Base-by-base conservation (phyloP, 2,113 vertebrate species). In the Larimichthys crocea region DNA sequence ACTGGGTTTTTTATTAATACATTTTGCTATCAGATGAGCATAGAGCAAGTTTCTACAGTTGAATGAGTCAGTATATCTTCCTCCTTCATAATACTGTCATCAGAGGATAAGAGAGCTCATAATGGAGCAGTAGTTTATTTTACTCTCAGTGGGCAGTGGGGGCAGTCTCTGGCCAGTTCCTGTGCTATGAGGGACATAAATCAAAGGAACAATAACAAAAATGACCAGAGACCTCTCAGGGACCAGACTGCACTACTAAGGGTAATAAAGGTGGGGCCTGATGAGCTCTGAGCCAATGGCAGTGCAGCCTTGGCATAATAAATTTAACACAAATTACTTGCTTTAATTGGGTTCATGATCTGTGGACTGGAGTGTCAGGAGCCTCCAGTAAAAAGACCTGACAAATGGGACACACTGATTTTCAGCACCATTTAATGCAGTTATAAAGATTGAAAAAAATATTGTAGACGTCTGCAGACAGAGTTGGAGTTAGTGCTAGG, bases 311-410 rank as follows among this genome's bases (percentile, higher is more conserved):
- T 5, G 22, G 82, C 79, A 76, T 86, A 84, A 92, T 93, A 93
- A 93, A 94, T 92, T 92, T 92, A 84, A 83, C 91, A 87, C 88
- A 94, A 94, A 95, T 93, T 89, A 86, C 92, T 85, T 72, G 82
- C 86, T 93, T 94, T 95, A 94, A 94, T 95, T 94, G 94, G 92
- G 93, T 93, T 94, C 94, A 56, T 89, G 93, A 93, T 93, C 94
- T 91, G 87, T 87, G 91, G 94, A 91, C 89, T 87, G 69, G 78
- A 76, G 90, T 85, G 92, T 93, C 88, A 81, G 78, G 66, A 83
- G 90, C 79, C 74, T 81, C 89, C 86, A 90, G 91, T 93, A 91
- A 94, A 92, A 92, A 88, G 70, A 68, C n/a, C 84, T 91, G 91
- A 92, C 91, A 88, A 93, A 94, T 91, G 90, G 83, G 82, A 92